phyloP scores from a whole-genome alignment of 92 coral and sea anemone genomes.

The Umimayanthus kanabou region DNA sequence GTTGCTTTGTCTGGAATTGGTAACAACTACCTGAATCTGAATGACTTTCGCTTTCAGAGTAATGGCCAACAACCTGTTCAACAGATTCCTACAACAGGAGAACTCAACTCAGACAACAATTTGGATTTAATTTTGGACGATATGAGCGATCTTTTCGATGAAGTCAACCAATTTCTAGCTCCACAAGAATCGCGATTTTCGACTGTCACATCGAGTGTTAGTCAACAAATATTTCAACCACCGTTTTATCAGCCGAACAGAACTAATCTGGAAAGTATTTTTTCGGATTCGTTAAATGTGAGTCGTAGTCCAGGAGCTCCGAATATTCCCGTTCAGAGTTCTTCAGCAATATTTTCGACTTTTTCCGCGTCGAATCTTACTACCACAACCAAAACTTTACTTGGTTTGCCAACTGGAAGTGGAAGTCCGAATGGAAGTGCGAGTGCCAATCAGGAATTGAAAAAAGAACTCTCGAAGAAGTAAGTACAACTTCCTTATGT shows the following conservation, averaged over 20 bases:
- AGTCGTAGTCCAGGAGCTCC: slow-evolving; percentile 4
- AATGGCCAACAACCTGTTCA: slow-evolving; percentile 20
- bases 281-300: not conserved
- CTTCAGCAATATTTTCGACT: slow-evolving; percentile 16
- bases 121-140: slow-evolving; percentile 26
- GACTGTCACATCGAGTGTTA: slow-evolving; percentile 20
- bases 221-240: not conserved
- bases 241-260: slow-evolving; percentile 10
- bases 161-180: slow-evolving; percentile 24
- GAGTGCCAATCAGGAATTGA: not conserved
- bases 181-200: slow-evolving; percentile 17
- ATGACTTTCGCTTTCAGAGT: slow-evolving; percentile 19
- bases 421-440: not conserved
- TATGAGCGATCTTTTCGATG: slow-evolving; percentile 13
- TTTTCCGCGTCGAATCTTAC: slow-evolving; percentile 27
- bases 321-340: slow-evolving; percentile 5
- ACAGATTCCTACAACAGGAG: not conserved
- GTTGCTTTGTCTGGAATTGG: slow-evolving; percentile 26
- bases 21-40: not conserved
- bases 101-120: not conserved
- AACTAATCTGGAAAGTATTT: not conserved
- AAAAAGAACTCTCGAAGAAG: slow-evolving; percentile 33
- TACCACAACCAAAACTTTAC: slow-evolving; percentile 29
- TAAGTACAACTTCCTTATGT: not conserved
- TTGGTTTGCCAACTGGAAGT: slow-evolving; percentile 13